Conservation (phyloP, 2,113 vertebrate species). For the Hippoglossus stenolepis region DNA sequence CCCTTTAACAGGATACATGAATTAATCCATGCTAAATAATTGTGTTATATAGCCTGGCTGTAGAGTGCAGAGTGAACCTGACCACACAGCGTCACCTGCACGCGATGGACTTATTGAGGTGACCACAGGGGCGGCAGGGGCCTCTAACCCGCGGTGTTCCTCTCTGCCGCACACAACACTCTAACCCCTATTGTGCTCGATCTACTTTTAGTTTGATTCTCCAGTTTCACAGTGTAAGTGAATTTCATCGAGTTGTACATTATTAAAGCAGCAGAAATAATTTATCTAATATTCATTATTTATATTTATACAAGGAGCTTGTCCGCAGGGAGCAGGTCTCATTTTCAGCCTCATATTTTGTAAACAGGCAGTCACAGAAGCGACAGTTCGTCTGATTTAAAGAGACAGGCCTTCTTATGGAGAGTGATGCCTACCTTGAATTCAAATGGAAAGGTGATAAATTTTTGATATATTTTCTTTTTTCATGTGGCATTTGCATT, state of each 20-base stretch:
- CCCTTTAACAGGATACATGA: conserved; percentile 27
- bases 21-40: conserved; percentile 25
- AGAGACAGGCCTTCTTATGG: conserved; percentile 84
- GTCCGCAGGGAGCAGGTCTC: conserved; percentile 86
- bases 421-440: conserved; percentile 84
- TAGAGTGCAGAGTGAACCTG: background rate
- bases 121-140: conserved; percentile 38
- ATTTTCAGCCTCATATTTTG: conserved; percentile 87
- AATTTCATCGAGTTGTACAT: conserved; percentile 78
- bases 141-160: conserved; percentile 16
- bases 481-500: conserved; percentile 77
- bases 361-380: conserved; percentile 84
- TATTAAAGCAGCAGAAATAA: conserved; percentile 84
- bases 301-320: conserved; percentile 86
- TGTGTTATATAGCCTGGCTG: conserved; percentile 2
- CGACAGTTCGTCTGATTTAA: conserved; percentile 84
- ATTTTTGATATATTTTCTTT: conserved; percentile 79
- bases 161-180: conserved; percentile 35
- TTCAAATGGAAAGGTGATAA: conserved; percentile 83
- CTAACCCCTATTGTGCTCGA: conserved; percentile 65
- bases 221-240: conserved; percentile 78
- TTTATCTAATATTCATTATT: conserved; percentile 88
- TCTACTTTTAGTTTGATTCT: conserved; percentile 69
- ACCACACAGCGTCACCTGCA: conserved; percentile 3
- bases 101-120: conserved; percentile 7